Evolutionary conservation across 2,888 invertebrate species (phyloP).

Genomic region (Nemotelus nigrinus): DNA sequence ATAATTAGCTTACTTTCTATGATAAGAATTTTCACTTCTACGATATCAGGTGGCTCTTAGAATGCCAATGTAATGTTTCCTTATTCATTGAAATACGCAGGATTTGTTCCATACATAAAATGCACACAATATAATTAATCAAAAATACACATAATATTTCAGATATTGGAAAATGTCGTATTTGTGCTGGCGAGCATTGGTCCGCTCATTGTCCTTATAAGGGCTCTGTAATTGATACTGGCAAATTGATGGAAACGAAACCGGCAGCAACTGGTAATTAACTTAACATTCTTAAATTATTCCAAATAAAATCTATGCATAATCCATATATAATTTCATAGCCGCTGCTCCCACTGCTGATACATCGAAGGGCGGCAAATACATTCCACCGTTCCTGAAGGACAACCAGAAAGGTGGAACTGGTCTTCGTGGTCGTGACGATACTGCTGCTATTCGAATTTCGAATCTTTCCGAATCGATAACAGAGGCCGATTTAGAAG

Average conservation of each 20-base stretch:
- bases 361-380: conserved; percentile 68
- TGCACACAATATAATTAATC: too few species aligned
- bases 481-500: conserved; percentile 93
- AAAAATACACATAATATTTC: background rate
- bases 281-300: conserved; percentile 33
- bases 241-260: conserved; percentile 70
- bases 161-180: conserved; percentile 78
- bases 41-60: too few species aligned
- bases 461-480: conserved; percentile 97
- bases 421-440: conserved; percentile 76
- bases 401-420: conserved; percentile 84
- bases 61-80: too few species aligned
- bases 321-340: background rate
- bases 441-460: conserved; percentile 92
- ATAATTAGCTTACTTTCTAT: too few species aligned
- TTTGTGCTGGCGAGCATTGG: conserved; percentile 97
- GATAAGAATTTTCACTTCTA: too few species aligned
- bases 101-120: too few species aligned
- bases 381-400: conserved; percentile 88
- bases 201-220: conserved; percentile 98
- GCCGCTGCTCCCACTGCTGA: conserved; percentile 29
- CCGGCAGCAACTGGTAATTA: conserved; percentile 64
- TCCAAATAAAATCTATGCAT: background rate
- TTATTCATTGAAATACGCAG: too few species aligned
- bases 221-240: conserved; percentile 81